These are phyloP conservation scores for Tragelaphus oryx DNA, from an alignment of 2,797 vertebrate genomes.

Conservation along the genomic window DNA sequence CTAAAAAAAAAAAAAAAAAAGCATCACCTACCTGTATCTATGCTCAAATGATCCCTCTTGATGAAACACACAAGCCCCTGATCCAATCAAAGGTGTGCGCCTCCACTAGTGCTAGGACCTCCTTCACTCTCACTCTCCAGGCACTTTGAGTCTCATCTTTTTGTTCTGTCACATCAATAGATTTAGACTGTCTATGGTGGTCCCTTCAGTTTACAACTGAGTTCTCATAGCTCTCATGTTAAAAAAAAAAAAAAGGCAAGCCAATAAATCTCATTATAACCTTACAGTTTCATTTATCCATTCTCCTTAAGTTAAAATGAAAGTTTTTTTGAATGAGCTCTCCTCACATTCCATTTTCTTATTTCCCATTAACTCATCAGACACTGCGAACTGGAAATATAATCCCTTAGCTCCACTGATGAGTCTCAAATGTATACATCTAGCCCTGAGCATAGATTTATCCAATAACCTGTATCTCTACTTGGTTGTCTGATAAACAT, in stretches of 20 bases:
- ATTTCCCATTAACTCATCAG: not conserved
- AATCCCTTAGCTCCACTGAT: not conserved
- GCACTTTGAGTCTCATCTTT: not conserved
- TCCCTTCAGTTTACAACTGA: not conserved
- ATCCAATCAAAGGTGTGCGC: not conserved
- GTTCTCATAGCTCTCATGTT: not conserved
- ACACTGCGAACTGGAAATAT: not conserved
- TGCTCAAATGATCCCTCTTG: not conserved
- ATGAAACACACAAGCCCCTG: not conserved
- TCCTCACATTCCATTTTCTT: not conserved
- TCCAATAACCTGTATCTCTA: not conserved
- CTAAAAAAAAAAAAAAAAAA: too few species aligned
- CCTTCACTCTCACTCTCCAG: not conserved
- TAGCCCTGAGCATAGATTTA: not conserved
- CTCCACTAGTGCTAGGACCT: accelerated
- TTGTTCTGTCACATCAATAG: not conserved
- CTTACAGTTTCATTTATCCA: not conserved
- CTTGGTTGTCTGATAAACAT: not conserved
- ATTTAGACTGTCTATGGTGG: not conserved
- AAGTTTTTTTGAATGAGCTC: not conserved
- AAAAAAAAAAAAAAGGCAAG: not conserved
- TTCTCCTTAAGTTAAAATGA: not conserved
- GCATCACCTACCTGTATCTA: not conserved
- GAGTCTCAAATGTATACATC: not conserved
- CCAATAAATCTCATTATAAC: not conserved